These are phyloP conservation scores for Epinephelus awoara DNA, from an alignment of 2,797 vertebrate species.

Conservation along the genomic window DNA sequence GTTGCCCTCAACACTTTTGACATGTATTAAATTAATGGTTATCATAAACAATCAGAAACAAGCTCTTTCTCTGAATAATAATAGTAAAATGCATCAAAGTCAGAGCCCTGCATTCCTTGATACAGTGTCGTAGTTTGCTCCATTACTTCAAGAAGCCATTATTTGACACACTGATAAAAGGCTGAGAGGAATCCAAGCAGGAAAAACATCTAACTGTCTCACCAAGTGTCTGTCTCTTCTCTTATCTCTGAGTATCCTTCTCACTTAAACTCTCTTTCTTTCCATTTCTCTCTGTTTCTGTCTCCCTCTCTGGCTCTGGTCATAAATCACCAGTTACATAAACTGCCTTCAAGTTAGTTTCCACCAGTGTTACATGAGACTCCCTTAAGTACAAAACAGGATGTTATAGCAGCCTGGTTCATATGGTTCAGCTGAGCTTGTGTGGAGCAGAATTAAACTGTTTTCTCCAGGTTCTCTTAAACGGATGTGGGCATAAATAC, in stretches of 20 bases:
- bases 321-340: slow-evolving; percentile 80
- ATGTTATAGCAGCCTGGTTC: slow-evolving; percentile 64
- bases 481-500: slow-evolving; percentile 44
- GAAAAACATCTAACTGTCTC: slow-evolving; percentile 22
- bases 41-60: not conserved
- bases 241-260: slow-evolving; percentile 45
- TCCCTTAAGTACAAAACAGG: slow-evolving; percentile 67
- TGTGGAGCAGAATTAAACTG: slow-evolving; percentile 28
- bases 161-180: slow-evolving; percentile 31
- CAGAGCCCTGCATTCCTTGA: not conserved
- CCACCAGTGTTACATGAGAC: slow-evolving; percentile 73
- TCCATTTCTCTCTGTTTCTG: slow-evolving; percentile 38
- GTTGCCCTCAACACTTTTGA: not conserved
- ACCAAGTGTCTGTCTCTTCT: slow-evolving; percentile 41
- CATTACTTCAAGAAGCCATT: not conserved
- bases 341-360: slow-evolving; percentile 78
- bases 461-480: slow-evolving; percentile 38
- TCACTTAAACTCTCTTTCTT: slow-evolving; percentile 40
- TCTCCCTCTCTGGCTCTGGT: slow-evolving; percentile 37
- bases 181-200: slow-evolving; percentile 11
- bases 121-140: not conserved
- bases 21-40: not conserved
- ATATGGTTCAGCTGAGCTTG: slow-evolving; percentile 36
- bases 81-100: slow-evolving; percentile 1
- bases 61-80: slow-evolving; percentile 1